Evolutionary conservation across 2,797 vertebrate species (phyloP).

Genomic region (Clamator glandarius): DNA sequence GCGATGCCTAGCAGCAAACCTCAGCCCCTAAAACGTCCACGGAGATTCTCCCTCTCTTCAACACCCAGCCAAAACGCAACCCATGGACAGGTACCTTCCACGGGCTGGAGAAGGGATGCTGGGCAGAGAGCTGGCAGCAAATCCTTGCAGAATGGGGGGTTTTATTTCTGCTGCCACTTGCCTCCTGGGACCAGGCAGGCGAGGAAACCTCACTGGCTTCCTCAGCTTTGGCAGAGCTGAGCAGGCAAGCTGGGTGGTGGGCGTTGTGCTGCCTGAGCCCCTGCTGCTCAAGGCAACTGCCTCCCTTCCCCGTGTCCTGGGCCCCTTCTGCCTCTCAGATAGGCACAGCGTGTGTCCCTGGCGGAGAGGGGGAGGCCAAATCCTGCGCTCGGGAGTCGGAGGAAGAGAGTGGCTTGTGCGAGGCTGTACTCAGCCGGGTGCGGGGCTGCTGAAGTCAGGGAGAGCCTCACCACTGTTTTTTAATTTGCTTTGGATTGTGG

Average conservation of each 20-base stretch:
- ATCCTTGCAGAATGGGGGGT: neutral
- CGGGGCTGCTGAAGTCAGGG: neutral
- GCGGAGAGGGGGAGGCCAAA: neutral
- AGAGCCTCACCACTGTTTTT: constrained; percentile 50
- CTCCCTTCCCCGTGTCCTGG: neutral
- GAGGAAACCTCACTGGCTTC: neutral
- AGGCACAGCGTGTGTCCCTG: constrained; percentile 28
- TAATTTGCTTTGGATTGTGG: constrained; percentile 61
- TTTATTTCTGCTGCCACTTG: neutral
- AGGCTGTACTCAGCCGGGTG: neutral
- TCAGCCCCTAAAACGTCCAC: neutral
- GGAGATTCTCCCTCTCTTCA: neutral
- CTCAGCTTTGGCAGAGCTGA: accelerated
- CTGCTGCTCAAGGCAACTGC: constrained; percentile 49
- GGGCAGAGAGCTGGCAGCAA: neutral
- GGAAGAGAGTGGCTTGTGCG: neutral
- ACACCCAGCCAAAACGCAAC: neutral
- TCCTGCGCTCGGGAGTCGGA: neutral
- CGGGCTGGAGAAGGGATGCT: accelerated
- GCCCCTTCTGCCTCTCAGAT: constrained; percentile 57
- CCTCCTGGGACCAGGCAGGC: accelerated
- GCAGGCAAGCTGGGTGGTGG: constrained; percentile 9
- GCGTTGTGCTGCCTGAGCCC: neutral
- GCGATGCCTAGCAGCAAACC: neutral
- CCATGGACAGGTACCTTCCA: neutral